phyloP scores from a whole-genome alignment of 2,797 vertebrate genomes.

The Acipenser ruthenus region DNA sequence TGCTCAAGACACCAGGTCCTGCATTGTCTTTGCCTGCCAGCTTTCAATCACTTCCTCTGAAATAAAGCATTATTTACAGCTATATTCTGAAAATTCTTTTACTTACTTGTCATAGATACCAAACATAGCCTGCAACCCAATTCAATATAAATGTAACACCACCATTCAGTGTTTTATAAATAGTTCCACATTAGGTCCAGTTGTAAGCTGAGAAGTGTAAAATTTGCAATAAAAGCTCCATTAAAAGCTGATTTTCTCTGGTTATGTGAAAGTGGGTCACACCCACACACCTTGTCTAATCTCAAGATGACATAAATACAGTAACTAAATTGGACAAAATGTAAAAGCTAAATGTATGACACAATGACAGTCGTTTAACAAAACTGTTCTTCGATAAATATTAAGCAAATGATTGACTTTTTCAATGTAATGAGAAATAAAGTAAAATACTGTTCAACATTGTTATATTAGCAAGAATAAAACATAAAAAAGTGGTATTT shows the following conservation, averaged over 20 bases:
- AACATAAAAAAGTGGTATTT: constrained; percentile 27
- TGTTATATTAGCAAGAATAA: constrained; percentile 25
- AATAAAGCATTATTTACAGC: neutral
- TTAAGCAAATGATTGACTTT: too few species aligned
- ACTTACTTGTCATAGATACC: neutral
- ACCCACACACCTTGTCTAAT: too few species aligned
- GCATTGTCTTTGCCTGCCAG: neutral
- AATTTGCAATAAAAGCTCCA: too few species aligned
- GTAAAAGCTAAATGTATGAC: constrained; percentile 19
- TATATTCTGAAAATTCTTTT: neutral
- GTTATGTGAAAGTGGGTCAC: too few species aligned
- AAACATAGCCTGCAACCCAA: too few species aligned
- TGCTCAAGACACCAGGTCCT: constrained; percentile 2
- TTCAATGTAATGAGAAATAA: too few species aligned
- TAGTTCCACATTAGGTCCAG: too few species aligned
- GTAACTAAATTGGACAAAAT: constrained; percentile 8
- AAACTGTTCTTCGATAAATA: too few species aligned
- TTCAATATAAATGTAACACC: neutral
- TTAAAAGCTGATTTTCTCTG: too few species aligned
- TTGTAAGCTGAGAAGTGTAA: too few species aligned
- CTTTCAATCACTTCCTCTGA: neutral
- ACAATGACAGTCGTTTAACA: neutral
- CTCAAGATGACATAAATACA: too few species aligned
- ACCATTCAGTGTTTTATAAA: neutral
- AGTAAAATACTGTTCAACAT: neutral